phyloP scores from a whole-genome alignment of 2,888 invertebrate genomes.

The Halocaridina rubra region DNA sequence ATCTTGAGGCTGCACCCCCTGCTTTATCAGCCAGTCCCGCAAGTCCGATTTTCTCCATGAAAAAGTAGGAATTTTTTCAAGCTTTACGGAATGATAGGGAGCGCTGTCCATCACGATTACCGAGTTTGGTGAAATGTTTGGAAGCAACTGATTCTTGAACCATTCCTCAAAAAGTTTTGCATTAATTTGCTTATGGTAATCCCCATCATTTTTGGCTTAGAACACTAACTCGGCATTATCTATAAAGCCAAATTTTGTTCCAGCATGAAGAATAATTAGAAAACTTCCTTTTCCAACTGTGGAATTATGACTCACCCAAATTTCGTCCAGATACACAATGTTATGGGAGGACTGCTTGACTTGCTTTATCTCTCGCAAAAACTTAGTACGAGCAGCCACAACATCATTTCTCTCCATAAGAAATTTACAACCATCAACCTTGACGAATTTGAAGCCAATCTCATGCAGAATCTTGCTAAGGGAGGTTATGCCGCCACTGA shows the following conservation, averaged over 20 bases:
- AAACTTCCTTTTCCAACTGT: background rate
- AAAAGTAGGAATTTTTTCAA: background rate
- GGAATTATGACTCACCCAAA: conserved; percentile 1
- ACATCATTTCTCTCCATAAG: conserved; percentile 15
- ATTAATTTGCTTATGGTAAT: conserved; percentile 5
- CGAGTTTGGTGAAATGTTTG: background rate
- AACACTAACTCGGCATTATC: background rate
- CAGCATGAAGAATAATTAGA: background rate
- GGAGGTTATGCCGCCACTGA: background rate
- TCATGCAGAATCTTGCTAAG: background rate
- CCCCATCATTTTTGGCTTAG: background rate
- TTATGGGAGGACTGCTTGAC: background rate
- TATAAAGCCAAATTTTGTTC: background rate
- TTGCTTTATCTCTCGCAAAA: background rate
- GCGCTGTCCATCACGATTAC: background rate
- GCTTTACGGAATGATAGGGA: background rate
- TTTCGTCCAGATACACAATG: background rate
- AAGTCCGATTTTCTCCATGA: background rate
- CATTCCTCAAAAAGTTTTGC: background rate
- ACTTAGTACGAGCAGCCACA: background rate
- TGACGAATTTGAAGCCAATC: background rate
- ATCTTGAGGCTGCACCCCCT: background rate
- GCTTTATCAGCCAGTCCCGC: conserved; percentile 7
- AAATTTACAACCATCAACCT: conserved; percentile 11
- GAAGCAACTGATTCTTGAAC: conserved; percentile 11